phyloP scores from a whole-genome alignment of 2,888 invertebrate genomes.

The Seira ritae region DNA sequence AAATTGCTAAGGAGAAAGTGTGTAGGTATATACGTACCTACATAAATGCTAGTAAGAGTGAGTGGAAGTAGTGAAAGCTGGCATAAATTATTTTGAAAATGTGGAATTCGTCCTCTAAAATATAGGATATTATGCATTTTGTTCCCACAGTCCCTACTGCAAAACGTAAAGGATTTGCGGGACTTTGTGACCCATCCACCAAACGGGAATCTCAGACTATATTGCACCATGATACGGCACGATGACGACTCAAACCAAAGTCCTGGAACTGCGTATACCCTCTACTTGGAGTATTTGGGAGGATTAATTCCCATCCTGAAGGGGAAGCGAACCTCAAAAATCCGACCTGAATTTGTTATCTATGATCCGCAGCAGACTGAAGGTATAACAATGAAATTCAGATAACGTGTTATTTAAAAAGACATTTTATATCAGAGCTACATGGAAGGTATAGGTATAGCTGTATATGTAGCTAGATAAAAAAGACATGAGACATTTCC shows the following conservation, averaged over 20 bases:
- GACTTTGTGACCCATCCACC: constrained; percentile 97
- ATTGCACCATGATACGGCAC: constrained; percentile 98
- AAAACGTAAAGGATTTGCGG: constrained; percentile 89
- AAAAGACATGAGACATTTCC: too few species aligned
- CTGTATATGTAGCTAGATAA: too few species aligned
- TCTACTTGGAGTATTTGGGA: constrained; percentile 95
- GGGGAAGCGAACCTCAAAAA: constrained; percentile 96
- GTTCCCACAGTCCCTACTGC: constrained; percentile 90
- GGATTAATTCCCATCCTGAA: constrained; percentile 95
- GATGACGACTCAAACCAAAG: constrained; percentile 83
- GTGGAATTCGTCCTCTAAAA: neutral
- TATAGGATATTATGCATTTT: neutral
- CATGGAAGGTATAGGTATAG: neutral
- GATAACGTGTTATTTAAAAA: neutral
- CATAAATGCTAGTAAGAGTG: too few species aligned
- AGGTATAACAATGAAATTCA: constrained; percentile 48
- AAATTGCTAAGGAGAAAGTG: neutral
- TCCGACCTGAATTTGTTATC: constrained; percentile 98
- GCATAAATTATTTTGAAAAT: neutral
- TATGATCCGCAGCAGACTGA: constrained; percentile 88
- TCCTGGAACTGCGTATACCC: constrained; percentile 86
- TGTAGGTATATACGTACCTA: too few species aligned
- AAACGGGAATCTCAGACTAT: constrained; percentile 87
- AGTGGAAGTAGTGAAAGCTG: constrained; percentile 3
- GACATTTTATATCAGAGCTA: neutral